phyloP scores from a whole-genome alignment of 2,888 invertebrate species.

The Chelonus formosanus region DNA sequence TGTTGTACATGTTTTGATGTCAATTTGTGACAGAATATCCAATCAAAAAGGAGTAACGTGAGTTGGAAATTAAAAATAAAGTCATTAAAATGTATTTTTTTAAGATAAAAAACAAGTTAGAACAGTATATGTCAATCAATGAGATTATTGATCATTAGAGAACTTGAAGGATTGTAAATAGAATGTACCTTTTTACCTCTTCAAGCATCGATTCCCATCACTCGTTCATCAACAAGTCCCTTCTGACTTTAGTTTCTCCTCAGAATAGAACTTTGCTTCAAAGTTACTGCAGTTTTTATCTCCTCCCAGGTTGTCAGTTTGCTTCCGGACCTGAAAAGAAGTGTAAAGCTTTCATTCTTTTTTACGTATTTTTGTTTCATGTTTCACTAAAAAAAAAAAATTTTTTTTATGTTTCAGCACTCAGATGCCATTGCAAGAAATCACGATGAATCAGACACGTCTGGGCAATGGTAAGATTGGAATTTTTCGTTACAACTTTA shows the following conservation, averaged over 20 bases:
- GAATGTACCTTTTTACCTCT: not conserved
- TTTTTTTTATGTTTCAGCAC: slow-evolving; percentile 51
- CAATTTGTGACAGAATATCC: too few relatives aligned
- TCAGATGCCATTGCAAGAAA: slow-evolving; percentile 53
- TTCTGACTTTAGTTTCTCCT: not conserved
- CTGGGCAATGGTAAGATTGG: slow-evolving; percentile 52
- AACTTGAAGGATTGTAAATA: too few relatives aligned
- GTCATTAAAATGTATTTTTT: too few relatives aligned
- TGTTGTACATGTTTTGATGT: too few relatives aligned
- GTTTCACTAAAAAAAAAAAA: too few relatives aligned
- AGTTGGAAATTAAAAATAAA: too few relatives aligned
- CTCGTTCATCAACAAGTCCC: not conserved
- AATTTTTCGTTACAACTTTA: not conserved
- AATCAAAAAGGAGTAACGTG: too few relatives aligned
- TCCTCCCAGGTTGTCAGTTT: not conserved
- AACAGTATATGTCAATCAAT: too few relatives aligned
- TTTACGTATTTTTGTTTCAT: not conserved
- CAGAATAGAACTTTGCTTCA: slow-evolving; percentile 7
- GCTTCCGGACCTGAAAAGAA: slow-evolving; percentile 1
- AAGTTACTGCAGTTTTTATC: not conserved
- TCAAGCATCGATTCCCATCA: not conserved
- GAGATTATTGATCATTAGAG: too few relatives aligned
- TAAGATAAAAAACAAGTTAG: too few relatives aligned
- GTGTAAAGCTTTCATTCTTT: not conserved
- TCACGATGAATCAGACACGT: slow-evolving; percentile 55